Evolutionary conservation across 2,113 vertebrate genomes (phyloP).

Genomic region (Barbus barbus): DNA sequence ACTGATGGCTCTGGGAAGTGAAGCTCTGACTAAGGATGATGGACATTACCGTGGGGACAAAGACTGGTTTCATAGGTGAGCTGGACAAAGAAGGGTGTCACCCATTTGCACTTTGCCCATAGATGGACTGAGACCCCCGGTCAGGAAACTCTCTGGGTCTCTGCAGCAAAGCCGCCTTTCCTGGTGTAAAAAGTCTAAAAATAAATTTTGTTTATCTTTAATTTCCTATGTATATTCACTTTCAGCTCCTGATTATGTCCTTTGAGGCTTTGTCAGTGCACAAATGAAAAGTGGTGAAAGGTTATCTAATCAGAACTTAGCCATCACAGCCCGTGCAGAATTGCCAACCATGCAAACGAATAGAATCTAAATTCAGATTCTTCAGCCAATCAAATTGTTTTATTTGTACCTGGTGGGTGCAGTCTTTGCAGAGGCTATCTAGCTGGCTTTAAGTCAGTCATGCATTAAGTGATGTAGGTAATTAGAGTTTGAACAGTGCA

Average conservation of each 20-base stretch:
- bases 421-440: neutral
- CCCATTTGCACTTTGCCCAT: neutral
- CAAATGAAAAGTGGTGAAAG: neutral
- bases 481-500: too few relatives aligned
- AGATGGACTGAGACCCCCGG: neutral
- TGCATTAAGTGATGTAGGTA: neutral
- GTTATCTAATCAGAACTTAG: neutral
- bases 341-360: neutral
- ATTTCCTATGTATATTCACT: neutral
- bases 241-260: neutral
- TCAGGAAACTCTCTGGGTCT: neutral
- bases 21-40: constrained; percentile 79
- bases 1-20: constrained; percentile 83
- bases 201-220: too few relatives aligned
- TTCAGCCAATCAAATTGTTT: neutral
- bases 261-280: neutral
- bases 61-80: constrained; percentile 85
- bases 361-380: neutral
- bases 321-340: neutral
- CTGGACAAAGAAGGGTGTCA: neutral
- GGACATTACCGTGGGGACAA: constrained; percentile 81
- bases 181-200: too few relatives aligned
- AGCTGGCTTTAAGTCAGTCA: neutral
- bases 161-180: neutral
- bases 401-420: neutral